phyloP scores from a whole-genome alignment of 2,113 vertebrate genomes.

The Rhinoptilus africanus region DNA sequence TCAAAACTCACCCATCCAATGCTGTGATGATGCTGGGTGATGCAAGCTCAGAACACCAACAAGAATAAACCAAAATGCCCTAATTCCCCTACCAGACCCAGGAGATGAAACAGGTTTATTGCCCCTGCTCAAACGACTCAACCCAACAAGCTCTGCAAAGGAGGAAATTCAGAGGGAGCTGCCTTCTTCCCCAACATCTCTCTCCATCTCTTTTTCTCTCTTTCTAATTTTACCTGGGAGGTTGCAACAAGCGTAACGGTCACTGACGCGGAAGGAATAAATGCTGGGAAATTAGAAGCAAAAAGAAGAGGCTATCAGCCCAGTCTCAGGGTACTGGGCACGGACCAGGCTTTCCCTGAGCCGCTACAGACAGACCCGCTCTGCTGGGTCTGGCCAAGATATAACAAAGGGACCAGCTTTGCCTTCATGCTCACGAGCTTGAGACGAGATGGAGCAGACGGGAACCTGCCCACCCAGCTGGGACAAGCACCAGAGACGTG shows the following conservation, averaged over 20 bases:
- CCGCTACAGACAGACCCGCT: background rate
- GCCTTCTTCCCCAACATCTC: background rate
- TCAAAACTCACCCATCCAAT: background rate
- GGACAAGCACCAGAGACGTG: background rate
- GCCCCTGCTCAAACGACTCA: background rate
- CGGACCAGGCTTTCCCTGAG: background rate
- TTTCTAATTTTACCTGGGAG: background rate
- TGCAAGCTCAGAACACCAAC: background rate
- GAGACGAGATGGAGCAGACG: rapidly evolving
- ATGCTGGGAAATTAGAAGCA: background rate
- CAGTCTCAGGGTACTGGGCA: background rate
- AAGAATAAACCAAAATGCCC: background rate
- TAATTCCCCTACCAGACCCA: background rate
- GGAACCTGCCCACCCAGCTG: background rate
- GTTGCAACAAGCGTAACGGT: background rate
- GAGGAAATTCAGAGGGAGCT: background rate
- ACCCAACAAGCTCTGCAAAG: background rate
- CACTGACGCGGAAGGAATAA: background rate
- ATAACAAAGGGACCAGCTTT: background rate
- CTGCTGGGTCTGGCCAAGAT: background rate
- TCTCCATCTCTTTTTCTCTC: background rate
- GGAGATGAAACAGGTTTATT: background rate
- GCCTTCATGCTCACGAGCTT: background rate
- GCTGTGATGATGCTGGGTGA: background rate
- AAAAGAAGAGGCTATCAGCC: background rate